Evolutionary conservation across 2,888 invertebrate species (phyloP), one percentile per base, ranked within the genome.

Genomic region (Sepioteuthis lessoniana): DNA sequence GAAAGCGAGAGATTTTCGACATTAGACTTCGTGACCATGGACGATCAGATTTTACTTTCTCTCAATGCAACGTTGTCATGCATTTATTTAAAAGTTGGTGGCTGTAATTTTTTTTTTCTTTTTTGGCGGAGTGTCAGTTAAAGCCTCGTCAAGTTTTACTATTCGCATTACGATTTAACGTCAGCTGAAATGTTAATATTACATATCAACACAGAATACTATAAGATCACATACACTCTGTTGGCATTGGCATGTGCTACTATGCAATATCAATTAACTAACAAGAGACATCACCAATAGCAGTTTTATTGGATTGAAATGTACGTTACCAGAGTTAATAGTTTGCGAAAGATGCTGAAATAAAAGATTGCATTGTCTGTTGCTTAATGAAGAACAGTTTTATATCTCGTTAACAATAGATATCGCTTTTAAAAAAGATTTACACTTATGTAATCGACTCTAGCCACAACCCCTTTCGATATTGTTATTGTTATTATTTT

Each of bases 201-300:
- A 16, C n/a, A 76, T 76, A 76, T 76, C 76, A 76, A 76, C 76
- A 76, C 4, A n/a, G 19, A 76, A n/a, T 35, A n/a, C n/a, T 13
- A 16, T n/a, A n/a, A 76, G 76, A 76, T 76, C 76, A 76, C 76
- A n/a, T 76, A n/a, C n/a, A 76, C 76, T n/a, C n/a, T 76, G 76
- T 19, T 16, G n/a, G n/a, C 76, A 13, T 76, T 76, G 76, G n/a
- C 76, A 76, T 16, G 76, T 76, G 76, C 76, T 76, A 76, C 76
- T 76, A 76, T 35, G 0, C 16, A 19, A n/a, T 35, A n/a, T 76
- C 76, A 35, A 16, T 55, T 55, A 55, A 55, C 55, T 21, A 55
- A 25, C 25, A 21, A 28, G 3, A 55, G 55, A 55, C 55, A 25
- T 21, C n/a, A 25, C 4, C 55, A 55, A 55, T 55, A 25, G 55